A percentile compares a stretch with the other conserved stretches of the same genome.
Evolutionary conservation across 2,797 vertebrate species (phyloP).

Genomic region (Synaphobranchus kaupii): DNA sequence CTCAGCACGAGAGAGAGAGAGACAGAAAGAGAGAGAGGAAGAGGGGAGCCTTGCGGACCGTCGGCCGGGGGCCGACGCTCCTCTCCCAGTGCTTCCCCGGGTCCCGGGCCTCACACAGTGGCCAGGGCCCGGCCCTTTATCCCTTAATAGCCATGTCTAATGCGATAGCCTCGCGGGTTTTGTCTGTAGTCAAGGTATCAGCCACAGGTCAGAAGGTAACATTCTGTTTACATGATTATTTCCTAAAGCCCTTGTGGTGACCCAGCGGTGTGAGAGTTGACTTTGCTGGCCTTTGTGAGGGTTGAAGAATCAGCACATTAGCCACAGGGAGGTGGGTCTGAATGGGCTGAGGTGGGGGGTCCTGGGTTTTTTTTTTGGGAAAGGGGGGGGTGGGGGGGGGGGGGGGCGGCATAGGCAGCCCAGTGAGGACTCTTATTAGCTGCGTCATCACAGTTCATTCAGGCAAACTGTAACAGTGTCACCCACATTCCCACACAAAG

Average conservation of each 20-base stretch:
- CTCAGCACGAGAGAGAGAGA: constrained; percentile 1
- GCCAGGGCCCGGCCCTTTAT: constrained; percentile 77
- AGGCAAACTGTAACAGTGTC: constrained; percentile 86
- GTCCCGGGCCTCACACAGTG: constrained; percentile 63
- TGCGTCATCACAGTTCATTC: constrained; percentile 86
- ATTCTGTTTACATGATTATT: constrained; percentile 90
- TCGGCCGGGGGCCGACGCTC: constrained; percentile 46
- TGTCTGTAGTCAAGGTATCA: constrained; percentile 86
- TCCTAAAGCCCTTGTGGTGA: constrained; percentile 89
- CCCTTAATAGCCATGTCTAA: constrained; percentile 91
- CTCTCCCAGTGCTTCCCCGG: constrained; percentile 64
- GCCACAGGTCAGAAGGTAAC: constrained; percentile 94
- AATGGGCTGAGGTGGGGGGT: constrained; percentile 87
- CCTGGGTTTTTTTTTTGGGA: constrained; percentile 53
- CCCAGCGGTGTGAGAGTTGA: constrained; percentile 84
- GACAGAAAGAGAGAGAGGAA: constrained; percentile 4
- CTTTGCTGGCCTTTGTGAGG: constrained; percentile 79
- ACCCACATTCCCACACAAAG: constrained; percentile 87
- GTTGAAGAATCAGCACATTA: constrained; percentile 86
- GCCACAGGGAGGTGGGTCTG: constrained; percentile 85
- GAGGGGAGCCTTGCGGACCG: background rate
- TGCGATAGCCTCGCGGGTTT: constrained; percentile 79
- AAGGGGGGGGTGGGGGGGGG: constrained; percentile 52
- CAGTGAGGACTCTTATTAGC: constrained; percentile 79
- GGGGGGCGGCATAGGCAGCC: constrained; percentile 55